Conservation (phyloP, 2,113 vertebrate species). For the Oryzias curvinotus region DNA sequence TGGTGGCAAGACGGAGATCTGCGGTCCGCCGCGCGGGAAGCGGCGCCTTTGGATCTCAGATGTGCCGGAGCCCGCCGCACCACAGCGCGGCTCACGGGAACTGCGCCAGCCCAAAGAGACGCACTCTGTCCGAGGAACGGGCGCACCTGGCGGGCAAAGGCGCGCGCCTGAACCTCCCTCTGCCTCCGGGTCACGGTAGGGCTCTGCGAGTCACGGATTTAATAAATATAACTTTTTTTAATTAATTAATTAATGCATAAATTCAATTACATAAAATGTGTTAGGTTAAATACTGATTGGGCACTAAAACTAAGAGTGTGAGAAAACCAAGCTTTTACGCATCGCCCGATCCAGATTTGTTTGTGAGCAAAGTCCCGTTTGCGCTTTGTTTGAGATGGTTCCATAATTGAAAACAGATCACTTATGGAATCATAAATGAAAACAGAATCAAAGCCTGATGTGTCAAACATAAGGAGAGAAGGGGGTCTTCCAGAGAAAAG, state of each 20-base stretch:
- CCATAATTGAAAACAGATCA: constrained; percentile 62
- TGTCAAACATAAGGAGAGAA: constrained; percentile 26
- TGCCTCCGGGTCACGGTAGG: constrained; percentile 68
- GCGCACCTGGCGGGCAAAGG: constrained; percentile 57
- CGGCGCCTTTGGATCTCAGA: constrained; percentile 61
- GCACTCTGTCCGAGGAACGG: constrained; percentile 61
- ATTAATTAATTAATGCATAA: too few species aligned
- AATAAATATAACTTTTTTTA: too few species aligned
- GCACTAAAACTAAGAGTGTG: constrained; percentile 5
- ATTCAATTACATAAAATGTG: too few species aligned
- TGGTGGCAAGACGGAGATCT: constrained; percentile 76
- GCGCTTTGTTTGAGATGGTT: constrained; percentile 48
- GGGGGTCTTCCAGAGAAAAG: constrained; percentile 12
- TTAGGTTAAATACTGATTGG: too few species aligned
- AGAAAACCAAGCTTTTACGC: constrained; percentile 23
- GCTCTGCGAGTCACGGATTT: neutral
- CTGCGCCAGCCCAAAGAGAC: constrained; percentile 70
- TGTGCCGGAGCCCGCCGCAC: constrained; percentile 70
- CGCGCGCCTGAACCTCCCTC: constrained; percentile 57
- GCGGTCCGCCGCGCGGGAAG: constrained; percentile 69
- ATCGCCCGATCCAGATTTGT: constrained; percentile 41
- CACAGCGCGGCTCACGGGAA: constrained; percentile 64
- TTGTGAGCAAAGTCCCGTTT: constrained; percentile 42
- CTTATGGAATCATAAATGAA: constrained; percentile 55
- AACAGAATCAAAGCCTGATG: constrained; percentile 51